Conservation (phyloP, 2,113 vertebrate genomes). For the Sporophila hypoxantha region DNA sequence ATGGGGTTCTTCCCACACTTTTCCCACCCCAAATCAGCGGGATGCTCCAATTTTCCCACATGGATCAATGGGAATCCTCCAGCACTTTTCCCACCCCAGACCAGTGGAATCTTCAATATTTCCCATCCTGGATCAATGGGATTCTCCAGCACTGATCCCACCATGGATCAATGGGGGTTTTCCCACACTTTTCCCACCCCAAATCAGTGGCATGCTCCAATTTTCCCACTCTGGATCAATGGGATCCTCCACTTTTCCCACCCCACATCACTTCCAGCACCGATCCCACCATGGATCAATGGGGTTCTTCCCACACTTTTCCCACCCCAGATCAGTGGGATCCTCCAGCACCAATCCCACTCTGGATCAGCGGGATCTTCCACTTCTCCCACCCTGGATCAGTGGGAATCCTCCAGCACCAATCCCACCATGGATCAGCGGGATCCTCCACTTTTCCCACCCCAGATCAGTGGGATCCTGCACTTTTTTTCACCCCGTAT, state of each 20-base stretch:
- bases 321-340: background rate
- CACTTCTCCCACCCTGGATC: background rate
- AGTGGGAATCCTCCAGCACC: background rate
- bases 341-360: background rate
- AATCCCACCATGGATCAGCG: background rate
- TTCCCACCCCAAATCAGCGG: background rate
- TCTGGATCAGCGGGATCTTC: background rate
- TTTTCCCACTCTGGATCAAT: too few species aligned
- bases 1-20: too few species aligned
- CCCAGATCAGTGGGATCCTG: too few species aligned
- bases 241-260: too few species aligned
- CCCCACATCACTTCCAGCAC: background rate
- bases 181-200: too few species aligned
- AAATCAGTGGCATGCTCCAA: too few species aligned
- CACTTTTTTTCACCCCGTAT: rapidly evolving
- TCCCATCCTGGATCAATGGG: background rate
- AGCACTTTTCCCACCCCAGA: too few species aligned
- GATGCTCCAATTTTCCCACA: too few species aligned
- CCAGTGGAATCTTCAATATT: too few species aligned
- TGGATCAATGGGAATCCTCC: too few species aligned
- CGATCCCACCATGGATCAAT: background rate
- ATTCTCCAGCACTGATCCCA: background rate
- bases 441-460: background rate
- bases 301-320: too few species aligned
- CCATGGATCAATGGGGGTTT: too few species aligned